Base-by-base conservation (phyloP, 2,113 vertebrate species). In the Myiagra hebetior region DNA sequence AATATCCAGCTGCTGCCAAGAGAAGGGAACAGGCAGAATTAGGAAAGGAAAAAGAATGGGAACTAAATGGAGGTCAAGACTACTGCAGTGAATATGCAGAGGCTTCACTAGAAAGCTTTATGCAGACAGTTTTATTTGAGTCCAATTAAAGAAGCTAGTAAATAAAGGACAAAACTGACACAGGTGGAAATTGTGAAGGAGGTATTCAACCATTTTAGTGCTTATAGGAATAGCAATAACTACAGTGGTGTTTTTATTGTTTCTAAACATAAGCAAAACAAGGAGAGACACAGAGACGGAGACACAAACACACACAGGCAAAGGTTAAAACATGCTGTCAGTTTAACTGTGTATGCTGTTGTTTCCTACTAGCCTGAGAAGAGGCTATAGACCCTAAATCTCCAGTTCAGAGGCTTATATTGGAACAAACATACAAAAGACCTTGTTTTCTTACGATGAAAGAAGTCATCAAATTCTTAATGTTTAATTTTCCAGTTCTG, bases 301-400 rank as follows among this genome's bases (percentile, higher is more conserved):
- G 17, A 72, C 3, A 12, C 10, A n/a, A n/a, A 37, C 11, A 41
- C 11, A 65, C 6, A 46, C 0, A 31, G 6, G 13, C 2, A 87
- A 62, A 49, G 7, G 13, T n/a, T 72, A 59, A 88, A 79, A 35
- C 6, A 26, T 13, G 5, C 14, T 55, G 26, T 26, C 23, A 64
- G 2, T 86, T 76, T 68, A 83, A 39, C 7, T 52, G 2, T 21
- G 11, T 17, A 21, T 56, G 15, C 2, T 56, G 56, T 33, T 78
- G 27, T 62, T 70, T 82, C 31, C 21, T 55, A 13, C 9, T 44
- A 41, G 44, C 19, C 13, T 69, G 22, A 86, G 11, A 79, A 6
- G 31, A 50, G 24, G 6, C 11, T 46, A 11, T 19, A 75, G 53
- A 72, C 7, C 7, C 22, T 56, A 30, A 80, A 56, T 24, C 6